These are phyloP conservation scores for Bufo gargarizans DNA, from an alignment of 2,113 vertebrate species.

Conservation along the genomic window DNA sequence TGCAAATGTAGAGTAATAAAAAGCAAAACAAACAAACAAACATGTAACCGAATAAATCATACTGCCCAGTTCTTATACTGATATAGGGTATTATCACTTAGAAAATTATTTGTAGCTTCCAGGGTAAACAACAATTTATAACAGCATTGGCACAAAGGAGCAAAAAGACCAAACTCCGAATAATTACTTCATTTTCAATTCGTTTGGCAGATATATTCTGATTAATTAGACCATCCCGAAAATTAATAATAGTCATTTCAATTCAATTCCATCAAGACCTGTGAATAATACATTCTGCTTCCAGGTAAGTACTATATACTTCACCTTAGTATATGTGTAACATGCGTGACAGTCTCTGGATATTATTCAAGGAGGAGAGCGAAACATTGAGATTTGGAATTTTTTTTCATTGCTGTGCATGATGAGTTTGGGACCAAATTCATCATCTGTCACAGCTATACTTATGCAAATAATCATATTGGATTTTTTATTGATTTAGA, in stretches of 20 bases:
- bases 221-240: conserved; percentile 20
- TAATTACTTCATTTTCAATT: conserved; percentile 30
- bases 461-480: conserved; percentile 55
- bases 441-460: conserved; percentile 47
- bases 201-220: conserved; percentile 28
- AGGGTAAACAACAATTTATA: conserved; percentile 19
- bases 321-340: conserved; percentile 3
- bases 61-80: background rate
- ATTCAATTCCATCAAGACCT: background rate
- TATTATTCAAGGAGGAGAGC: conserved; percentile 13
- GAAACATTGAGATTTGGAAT: conserved; percentile 1
- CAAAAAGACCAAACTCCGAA: background rate
- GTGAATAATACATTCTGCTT: conserved; percentile 35
- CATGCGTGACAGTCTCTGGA: conserved; percentile 30
- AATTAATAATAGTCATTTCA: conserved; percentile 20
- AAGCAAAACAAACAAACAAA: background rate
- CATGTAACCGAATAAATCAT: background rate
- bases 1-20: background rate
- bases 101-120: conserved; percentile 24
- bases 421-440: conserved; percentile 48
- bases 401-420: conserved; percentile 20
- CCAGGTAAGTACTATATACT: background rate
- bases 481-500: conserved; percentile 53
- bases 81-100: conserved; percentile 1
- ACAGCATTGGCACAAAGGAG: conserved; percentile 1